Base-by-base conservation (phyloP, 2,113 vertebrate species). In the Glaucidium brasilianum region DNA sequence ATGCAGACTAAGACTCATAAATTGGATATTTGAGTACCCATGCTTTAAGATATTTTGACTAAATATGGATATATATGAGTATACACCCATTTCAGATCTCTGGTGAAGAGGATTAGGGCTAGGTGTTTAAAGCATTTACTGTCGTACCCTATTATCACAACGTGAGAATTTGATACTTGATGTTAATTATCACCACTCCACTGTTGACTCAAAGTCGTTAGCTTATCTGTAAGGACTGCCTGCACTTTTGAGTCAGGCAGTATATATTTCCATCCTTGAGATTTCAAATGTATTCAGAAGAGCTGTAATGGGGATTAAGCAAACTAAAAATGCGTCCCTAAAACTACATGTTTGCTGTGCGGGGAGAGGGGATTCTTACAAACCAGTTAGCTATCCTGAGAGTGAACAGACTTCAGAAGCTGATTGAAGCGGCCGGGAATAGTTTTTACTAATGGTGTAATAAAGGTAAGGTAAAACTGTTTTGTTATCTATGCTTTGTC, bases 101-200 rank as follows among this genome's bases (percentile, higher is more conserved):
- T 81, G 30, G 11, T 52, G 16, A 6, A 49, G 23, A 60, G 12
- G 18, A 72, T 32, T 56, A 32, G 37, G 41, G 25, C 11, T 66
- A 78, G 29, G 11, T 3, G 1, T 59, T 89, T 50, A 64, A 67
- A 35, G 21, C 10, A 69, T 68, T 72, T 56, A 60, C 22, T 47
- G 16, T n/a, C 27, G 18, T 20, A 62, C 9, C 49, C 34, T 56
- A 5, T 45, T 75, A 37, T 43, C 62, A 88, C 56, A 75, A 1
- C 15, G 27, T 66, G 58, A 52, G 30, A 30, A 21, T 56, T 60
- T 60, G 39, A 29, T 49, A 41, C 10, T 25, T 35, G 16, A 15
- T 64, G 5, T 37, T 50, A 85, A 32, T 30, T 25, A 77, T 45
- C 10, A 25, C 11, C 30, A 20, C n/a, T 67, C 0, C 0, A 0